Conservation (phyloP, 2,113 vertebrate genomes). For the Menura novaehollandiae region DNA sequence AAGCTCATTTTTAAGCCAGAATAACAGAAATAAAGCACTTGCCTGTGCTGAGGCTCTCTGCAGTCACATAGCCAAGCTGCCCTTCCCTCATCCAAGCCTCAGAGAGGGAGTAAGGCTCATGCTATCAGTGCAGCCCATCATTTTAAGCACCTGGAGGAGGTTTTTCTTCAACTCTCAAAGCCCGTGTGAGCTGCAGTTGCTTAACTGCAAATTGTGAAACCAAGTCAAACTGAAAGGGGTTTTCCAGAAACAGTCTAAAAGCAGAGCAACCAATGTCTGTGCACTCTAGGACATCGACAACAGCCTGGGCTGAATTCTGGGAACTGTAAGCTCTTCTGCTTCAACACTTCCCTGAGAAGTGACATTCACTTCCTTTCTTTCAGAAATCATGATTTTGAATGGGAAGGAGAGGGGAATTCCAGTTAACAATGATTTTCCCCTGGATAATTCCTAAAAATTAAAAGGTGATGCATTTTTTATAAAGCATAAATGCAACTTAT, state of each 20-base stretch:
- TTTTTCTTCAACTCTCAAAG: not conserved
- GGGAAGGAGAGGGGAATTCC: not conserved
- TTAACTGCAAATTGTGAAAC: not conserved
- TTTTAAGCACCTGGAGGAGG: not conserved
- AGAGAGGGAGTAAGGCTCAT: not conserved
- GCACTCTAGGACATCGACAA: not conserved
- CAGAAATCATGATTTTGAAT: not conserved
- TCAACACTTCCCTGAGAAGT: not conserved
- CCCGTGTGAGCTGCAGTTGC: not conserved
- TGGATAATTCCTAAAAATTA: not conserved
- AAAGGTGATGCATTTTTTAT: not conserved
- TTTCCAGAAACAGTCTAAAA: not conserved
- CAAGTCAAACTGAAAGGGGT: not conserved
- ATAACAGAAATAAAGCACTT: not conserved
- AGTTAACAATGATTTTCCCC: not conserved
- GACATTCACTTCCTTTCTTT: conserved; percentile 18
- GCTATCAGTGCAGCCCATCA: not conserved
- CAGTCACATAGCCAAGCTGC: not conserved
- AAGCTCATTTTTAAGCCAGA: not conserved
- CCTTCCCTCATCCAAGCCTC: not conserved
- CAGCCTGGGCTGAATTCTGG: not conserved
- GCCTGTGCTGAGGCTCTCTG: not conserved
- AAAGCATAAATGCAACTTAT: not conserved
- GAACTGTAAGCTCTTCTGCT: not conserved
- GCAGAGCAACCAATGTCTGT: not conserved